phyloP scores from a whole-genome alignment of 2,113 vertebrate species.

The zebrafish (Danio rerio) region DNA sequence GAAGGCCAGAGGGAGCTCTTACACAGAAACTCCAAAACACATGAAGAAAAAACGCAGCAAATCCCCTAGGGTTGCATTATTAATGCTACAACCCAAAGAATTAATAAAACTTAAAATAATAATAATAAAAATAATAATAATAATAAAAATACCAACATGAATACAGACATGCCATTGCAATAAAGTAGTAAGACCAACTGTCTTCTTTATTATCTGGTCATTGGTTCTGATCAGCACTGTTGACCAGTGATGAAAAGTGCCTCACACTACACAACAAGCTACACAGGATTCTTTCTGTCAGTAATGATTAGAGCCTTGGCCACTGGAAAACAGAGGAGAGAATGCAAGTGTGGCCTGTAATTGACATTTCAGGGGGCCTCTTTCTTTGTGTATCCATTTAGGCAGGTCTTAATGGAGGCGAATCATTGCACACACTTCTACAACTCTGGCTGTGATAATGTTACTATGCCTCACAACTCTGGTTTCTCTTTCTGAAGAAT shows the following conservation, averaged over 20 bases:
- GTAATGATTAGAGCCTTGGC: conserved; percentile 27
- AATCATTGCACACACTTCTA: conserved; percentile 9
- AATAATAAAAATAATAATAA: too few species aligned
- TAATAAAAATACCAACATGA: too few species aligned
- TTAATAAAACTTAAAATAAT: too few species aligned
- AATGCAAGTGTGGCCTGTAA: conserved; percentile 47
- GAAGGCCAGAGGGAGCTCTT: too few species aligned
- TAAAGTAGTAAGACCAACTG: too few species aligned
- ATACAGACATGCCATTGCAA: too few species aligned
- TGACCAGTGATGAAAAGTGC: not conserved
- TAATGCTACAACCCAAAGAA: too few species aligned
- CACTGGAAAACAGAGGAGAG: conserved; percentile 2
- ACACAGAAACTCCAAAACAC: too few species aligned
- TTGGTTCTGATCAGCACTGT: conserved; percentile 26
- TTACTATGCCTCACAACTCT: not conserved
- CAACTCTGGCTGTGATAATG: conserved; percentile 4
- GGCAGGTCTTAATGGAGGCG: conserved; percentile 15
- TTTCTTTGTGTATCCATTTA: conserved; percentile 43
- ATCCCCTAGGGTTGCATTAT: too few species aligned
- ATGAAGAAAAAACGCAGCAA: too few species aligned
- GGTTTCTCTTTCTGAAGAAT: not conserved
- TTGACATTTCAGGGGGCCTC: conserved; percentile 46
- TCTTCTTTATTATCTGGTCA: not conserved
- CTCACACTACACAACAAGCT: not conserved
- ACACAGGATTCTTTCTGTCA: conserved; percentile 26